Conservation (phyloP, 2,888 invertebrate species). For the Stenichneumon culpator region DNA sequence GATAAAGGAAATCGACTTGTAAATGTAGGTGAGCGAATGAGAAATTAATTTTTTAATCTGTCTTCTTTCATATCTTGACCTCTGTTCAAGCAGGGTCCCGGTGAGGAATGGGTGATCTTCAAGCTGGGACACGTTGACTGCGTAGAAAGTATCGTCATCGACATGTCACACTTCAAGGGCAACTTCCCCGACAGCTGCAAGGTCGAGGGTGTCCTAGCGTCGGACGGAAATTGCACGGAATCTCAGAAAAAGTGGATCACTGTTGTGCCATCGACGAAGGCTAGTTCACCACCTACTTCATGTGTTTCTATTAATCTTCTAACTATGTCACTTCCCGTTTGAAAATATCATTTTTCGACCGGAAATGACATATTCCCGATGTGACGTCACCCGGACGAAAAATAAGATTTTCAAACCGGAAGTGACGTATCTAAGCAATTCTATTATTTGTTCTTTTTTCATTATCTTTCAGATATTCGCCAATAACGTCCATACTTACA, state of each 20-base stretch:
- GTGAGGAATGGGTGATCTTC: constrained; percentile 89
- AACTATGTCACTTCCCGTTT: background rate
- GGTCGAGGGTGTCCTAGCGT: constrained; percentile 86
- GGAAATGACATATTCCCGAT: no score
- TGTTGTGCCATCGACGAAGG: constrained; percentile 86
- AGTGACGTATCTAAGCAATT: background rate
- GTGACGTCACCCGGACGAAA: background rate
- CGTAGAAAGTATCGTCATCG: constrained; percentile 86
- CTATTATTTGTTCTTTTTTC: background rate
- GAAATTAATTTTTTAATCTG: background rate
- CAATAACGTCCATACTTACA: constrained; percentile 86
- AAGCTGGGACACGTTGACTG: constrained; percentile 87
- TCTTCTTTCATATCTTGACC: background rate
- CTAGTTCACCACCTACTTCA: constrained; percentile 75
- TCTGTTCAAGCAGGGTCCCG: constrained; percentile 68
- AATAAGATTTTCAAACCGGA: background rate
- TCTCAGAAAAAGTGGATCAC: constrained; percentile 83
- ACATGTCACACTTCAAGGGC: constrained; percentile 89
- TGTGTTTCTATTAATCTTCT: background rate
- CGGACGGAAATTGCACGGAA: constrained; percentile 80
- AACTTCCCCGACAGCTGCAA: constrained; percentile 88
- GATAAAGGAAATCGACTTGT: no score
- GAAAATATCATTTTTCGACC: background rate
- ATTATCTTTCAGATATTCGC: constrained; percentile 86
- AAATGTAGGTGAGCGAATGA: background rate